Conservation (phyloP, 2,113 vertebrate species). For the Shinisaurus crocodilurus region DNA sequence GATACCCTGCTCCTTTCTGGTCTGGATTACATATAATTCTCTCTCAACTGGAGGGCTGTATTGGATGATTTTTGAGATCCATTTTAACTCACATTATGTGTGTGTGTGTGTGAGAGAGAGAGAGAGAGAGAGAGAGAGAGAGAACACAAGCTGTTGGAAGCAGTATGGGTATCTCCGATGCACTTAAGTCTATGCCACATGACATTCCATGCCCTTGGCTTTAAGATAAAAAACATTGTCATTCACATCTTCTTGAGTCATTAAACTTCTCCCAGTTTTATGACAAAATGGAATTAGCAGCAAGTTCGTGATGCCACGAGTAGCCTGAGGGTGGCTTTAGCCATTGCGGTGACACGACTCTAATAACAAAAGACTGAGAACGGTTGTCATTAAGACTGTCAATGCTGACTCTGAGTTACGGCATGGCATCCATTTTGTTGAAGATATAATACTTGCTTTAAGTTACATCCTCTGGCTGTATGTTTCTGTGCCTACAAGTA, state of each 20-base stretch:
- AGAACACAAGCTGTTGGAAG: background rate
- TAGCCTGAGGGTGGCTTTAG: slow-evolving; percentile 60
- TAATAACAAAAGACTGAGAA: slow-evolving; percentile 56
- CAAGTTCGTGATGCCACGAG: slow-evolving; percentile 42
- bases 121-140: background rate
- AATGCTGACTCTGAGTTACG: slow-evolving; percentile 55
- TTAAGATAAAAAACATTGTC: slow-evolving; percentile 66
- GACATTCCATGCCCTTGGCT: slow-evolving; percentile 49
- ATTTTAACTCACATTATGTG: background rate
- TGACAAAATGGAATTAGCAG: slow-evolving; percentile 71
- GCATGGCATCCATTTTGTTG: slow-evolving; percentile 29
- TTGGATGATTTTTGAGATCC: too few relatives aligned
- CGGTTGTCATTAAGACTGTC: slow-evolving; percentile 53
- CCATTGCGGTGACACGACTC: accelerated
- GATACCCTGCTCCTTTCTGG: background rate
- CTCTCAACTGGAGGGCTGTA: background rate
- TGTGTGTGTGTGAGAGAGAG: background rate
- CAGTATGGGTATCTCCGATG: slow-evolving; percentile 1
- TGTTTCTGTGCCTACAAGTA: background rate
- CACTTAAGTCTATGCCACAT: background rate
- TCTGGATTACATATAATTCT: background rate
- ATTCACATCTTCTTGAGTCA: slow-evolving; percentile 63
- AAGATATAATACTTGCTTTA: slow-evolving; percentile 36
- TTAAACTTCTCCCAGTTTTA: slow-evolving; percentile 69
- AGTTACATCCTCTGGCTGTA: slow-evolving; percentile 19